Conservation (phyloP, 2,888 invertebrate species). For the Mesorhabditis spiculigera region DNA sequence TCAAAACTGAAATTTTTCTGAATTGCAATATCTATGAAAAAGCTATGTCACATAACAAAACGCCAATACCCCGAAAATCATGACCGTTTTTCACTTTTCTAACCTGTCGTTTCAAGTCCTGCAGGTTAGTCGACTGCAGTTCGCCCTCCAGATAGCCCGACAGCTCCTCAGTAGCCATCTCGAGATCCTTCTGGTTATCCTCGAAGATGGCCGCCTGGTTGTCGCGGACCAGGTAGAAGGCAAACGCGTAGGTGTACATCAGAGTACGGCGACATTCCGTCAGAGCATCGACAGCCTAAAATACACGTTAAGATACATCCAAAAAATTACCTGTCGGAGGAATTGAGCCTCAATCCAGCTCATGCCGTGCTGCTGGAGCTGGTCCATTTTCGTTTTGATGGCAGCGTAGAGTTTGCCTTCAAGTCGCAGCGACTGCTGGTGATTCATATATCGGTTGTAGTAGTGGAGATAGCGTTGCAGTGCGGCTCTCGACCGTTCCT, state of each 20-base stretch:
- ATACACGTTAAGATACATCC: neutral
- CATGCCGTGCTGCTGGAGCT: constrained; percentile 99
- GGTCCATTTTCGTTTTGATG: constrained; percentile 96
- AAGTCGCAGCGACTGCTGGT: constrained; percentile 95
- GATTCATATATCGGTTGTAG: constrained; percentile 98
- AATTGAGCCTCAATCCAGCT: constrained; percentile 90
- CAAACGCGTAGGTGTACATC: constrained; percentile 99
- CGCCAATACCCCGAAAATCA: too few species aligned
- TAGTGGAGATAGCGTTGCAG: constrained; percentile 95
- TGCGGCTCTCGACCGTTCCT: constrained; percentile 81
- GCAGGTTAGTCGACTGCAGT: constrained; percentile 91
- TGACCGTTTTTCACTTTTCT: too few species aligned
- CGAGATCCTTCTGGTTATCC: constrained; percentile 72
- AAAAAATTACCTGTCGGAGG: neutral
- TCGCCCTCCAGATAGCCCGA: constrained; percentile 96
- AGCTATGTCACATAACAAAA: too few species aligned
- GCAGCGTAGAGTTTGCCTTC: constrained; percentile 86
- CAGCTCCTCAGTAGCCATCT: constrained; percentile 91
- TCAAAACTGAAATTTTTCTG: too few species aligned
- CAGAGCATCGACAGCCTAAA: constrained; percentile 71
- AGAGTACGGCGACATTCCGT: constrained; percentile 76
- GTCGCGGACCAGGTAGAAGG: constrained; percentile 86
- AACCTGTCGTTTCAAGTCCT: constrained; percentile 96
- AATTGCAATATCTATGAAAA: too few species aligned
- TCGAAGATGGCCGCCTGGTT: constrained; percentile 98